A percentile compares a stretch with the other conserved stretches of the same genome.
phyloP scores from a whole-genome alignment of 2,888 invertebrate genomes.

The Macropis europaea region DNA sequence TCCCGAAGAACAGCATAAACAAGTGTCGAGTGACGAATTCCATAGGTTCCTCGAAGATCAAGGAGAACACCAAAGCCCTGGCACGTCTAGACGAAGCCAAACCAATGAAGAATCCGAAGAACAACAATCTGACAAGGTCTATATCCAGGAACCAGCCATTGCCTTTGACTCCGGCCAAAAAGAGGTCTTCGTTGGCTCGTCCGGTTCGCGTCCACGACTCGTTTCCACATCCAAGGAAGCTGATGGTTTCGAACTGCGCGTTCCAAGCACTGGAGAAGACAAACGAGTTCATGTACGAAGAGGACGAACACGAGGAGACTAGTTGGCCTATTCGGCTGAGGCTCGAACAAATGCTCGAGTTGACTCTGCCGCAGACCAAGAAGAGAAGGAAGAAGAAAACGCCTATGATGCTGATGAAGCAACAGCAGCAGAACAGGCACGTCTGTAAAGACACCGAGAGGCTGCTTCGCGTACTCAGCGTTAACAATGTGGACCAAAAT shows the following conservation, averaged over 20 bases:
- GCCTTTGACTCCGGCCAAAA: slow-evolving; percentile 69
- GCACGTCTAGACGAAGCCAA: too few relatives aligned
- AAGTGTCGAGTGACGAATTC: slow-evolving; percentile 13
- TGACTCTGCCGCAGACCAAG: slow-evolving; percentile 69
- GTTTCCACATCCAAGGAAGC: slow-evolving; percentile 63
- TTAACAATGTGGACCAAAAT: slow-evolving; percentile 79
- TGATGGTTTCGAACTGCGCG: slow-evolving; percentile 43
- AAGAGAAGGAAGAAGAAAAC: slow-evolving; percentile 66
- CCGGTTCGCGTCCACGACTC: slow-evolving; percentile 76
- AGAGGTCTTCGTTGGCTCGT: slow-evolving; percentile 74
- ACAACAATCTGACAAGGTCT: slow-evolving; percentile 23
- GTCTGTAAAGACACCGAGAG: slow-evolving; percentile 77
- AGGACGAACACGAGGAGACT: slow-evolving; percentile 60
- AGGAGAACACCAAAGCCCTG: slow-evolving; percentile 19
- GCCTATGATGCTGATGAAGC: slow-evolving; percentile 68
- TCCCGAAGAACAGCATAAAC: slow-evolving; percentile 27
- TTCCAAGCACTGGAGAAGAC: slow-evolving; percentile 30
- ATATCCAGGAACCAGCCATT: slow-evolving; percentile 37
- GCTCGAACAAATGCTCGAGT: slow-evolving; percentile 75
- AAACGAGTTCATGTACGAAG: slow-evolving; percentile 48
- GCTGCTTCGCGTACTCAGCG: slow-evolving; percentile 77
- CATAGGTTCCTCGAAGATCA: slow-evolving; percentile 17
- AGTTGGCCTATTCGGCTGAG: slow-evolving; percentile 71
- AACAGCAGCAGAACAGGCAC: slow-evolving; percentile 63
- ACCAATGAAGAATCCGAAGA: slow-evolving; percentile 32